These are phyloP conservation scores for Zhuqinia jingwanae DNA, from an alignment of 2,888 invertebrate genomes.

Conservation along the genomic window DNA sequence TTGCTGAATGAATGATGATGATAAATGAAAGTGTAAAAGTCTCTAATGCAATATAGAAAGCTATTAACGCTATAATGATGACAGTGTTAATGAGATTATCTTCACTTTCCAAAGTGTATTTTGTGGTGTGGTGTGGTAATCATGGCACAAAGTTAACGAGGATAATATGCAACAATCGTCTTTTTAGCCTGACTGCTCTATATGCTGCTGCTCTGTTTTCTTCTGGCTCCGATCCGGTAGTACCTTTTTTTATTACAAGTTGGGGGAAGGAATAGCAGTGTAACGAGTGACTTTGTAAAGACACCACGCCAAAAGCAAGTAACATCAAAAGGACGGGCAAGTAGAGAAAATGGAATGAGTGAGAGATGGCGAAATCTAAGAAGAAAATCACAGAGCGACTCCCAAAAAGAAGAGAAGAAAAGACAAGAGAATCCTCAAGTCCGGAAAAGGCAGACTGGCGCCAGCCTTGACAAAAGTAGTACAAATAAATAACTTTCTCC, in stretches of 20 bases:
- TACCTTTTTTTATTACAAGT: conserved; percentile 35
- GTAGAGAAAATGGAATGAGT: conserved; percentile 36
- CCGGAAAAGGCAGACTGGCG: conserved; percentile 68
- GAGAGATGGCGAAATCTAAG: conserved; percentile 26
- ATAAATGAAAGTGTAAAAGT: background rate
- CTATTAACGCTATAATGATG: conserved; percentile 37
- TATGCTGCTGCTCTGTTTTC: background rate
- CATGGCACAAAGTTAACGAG: conserved; percentile 31
- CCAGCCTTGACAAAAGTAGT: conserved; percentile 67
- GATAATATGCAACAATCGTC: conserved; percentile 35
- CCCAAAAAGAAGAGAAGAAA: conserved; percentile 6
- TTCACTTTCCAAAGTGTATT: conserved; percentile 11
- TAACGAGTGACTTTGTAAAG: conserved; percentile 35
- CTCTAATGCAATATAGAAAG: conserved; percentile 24
- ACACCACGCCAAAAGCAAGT: background rate
- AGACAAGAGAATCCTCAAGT: conserved; percentile 46
- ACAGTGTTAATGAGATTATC: conserved; percentile 52
- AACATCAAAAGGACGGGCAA: conserved; percentile 32
- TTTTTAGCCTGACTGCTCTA: conserved; percentile 9
- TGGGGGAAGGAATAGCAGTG: conserved; percentile 31
- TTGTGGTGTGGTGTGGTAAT: background rate
- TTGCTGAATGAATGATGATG: conserved; percentile 4
- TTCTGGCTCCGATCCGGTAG: too few species aligned
- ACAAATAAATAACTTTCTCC: conserved; percentile 71
- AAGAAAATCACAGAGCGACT: conserved; percentile 29